Evolutionary conservation across 2,797 vertebrate genomes (phyloP).

Genomic region (Falco naumanni): DNA sequence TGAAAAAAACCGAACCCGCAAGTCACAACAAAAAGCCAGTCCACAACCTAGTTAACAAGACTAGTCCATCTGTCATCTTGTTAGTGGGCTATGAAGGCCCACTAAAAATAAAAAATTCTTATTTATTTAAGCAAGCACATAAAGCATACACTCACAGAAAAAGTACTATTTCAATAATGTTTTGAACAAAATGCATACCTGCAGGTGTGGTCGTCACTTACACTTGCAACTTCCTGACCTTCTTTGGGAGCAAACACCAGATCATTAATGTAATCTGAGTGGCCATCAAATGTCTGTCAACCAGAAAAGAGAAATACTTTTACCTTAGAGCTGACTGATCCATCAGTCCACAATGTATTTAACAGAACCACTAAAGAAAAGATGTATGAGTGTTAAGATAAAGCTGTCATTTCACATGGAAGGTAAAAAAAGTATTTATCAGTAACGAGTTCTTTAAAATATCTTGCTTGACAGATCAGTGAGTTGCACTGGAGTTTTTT

Average conservation of each 20-base stretch:
- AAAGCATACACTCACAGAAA: neutral
- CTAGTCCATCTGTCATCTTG: neutral
- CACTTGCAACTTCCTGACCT: conserved; percentile 94
- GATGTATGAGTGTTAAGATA: neutral
- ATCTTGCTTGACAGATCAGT: neutral
- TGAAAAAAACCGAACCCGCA: neutral
- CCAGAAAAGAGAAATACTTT: neutral
- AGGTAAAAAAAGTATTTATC: neutral
- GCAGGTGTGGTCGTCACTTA: conserved; percentile 98
- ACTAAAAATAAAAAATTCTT: neutral
- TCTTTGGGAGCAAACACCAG: conserved; percentile 92
- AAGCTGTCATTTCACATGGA: neutral
- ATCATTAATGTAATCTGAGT: conserved; percentile 94
- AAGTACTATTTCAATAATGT: neutral
- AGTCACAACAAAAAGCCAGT: neutral
- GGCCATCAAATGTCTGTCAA: conserved; percentile 89
- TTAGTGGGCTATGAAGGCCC: neutral
- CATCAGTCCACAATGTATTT: neutral
- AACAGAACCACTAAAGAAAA: neutral
- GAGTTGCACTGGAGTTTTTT: neutral
- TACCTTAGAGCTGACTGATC: neutral
- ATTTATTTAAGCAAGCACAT: neutral
- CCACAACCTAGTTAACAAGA: neutral
- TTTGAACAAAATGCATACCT: conserved; percentile 80
- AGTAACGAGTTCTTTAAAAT: neutral